Conservation (phyloP, 2,888 invertebrate genomes). For the Pammene fasciana region DNA sequence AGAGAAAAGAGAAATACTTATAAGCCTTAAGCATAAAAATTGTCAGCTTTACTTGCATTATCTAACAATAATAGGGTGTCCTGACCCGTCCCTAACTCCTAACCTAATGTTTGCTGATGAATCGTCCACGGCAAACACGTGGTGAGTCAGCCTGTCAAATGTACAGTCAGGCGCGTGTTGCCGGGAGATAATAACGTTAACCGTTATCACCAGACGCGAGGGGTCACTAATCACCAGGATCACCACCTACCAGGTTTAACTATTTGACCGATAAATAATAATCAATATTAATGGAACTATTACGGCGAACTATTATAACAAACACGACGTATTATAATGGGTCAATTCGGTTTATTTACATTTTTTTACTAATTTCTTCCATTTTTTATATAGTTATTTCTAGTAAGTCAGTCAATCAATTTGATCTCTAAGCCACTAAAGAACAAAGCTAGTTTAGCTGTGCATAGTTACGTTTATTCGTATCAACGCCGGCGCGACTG, state of each 20-base stretch:
- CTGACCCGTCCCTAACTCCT: slow-evolving; percentile 29
- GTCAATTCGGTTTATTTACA: no score
- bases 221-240: slow-evolving; percentile 4
- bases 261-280: slow-evolving; percentile 7
- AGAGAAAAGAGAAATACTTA: no score
- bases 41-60: slow-evolving; percentile 15
- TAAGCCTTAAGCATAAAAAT: no score
- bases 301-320: no score
- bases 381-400: no score
- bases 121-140: slow-evolving; percentile 29
- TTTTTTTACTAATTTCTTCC: no score
- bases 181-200: slow-evolving; percentile 27
- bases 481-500: no score
- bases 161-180: slow-evolving; percentile 34
- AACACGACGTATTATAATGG: no score
- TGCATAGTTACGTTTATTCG: no score
- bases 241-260: slow-evolving; percentile 12
- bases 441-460: no score
- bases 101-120: slow-evolving; percentile 34
- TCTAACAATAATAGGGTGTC: slow-evolving; percentile 12
- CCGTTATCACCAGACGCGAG: slow-evolving; percentile 11
- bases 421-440: no score
- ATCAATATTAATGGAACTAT: neutral
- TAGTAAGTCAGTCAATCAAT: no score
- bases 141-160: slow-evolving; percentile 37